phyloP scores from a whole-genome alignment of 2,888 invertebrate species.

The Epiblema foenella region DNA sequence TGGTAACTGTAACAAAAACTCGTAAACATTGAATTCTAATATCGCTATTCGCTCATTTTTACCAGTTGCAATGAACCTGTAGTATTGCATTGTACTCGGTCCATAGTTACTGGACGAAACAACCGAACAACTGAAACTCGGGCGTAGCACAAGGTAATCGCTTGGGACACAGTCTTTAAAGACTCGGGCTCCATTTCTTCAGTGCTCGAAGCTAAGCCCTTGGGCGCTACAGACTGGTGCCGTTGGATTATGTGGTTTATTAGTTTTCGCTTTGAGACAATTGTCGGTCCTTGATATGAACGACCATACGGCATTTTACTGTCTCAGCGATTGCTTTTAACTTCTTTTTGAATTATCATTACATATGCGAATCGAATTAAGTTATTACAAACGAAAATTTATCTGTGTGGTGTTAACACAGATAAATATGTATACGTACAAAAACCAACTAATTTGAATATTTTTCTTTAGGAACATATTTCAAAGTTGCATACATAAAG shows the following conservation, averaged over 20 bases:
- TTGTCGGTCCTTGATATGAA: neutral
- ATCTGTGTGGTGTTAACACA: no score
- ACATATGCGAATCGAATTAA: no score
- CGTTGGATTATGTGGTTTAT: neutral
- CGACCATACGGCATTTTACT: no score
- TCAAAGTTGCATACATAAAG: no score
- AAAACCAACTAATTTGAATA: no score
- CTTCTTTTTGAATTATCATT: no score
- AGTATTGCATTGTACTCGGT: neutral
- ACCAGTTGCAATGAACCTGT: no score
- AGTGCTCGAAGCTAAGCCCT: neutral
- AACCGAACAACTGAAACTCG: neutral
- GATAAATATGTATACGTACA: no score
- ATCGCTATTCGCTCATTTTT: no score
- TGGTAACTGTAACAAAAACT: neutral
- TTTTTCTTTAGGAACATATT: no score
- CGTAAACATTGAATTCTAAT: neutral
- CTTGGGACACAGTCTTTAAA: conserved; percentile 11
- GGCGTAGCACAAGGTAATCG: neutral
- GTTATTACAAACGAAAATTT: no score
- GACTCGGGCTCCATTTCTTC: neutral
- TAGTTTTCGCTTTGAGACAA: neutral
- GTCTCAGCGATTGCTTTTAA: no score
- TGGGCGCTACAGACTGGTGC: neutral
- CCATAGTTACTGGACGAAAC: neutral